Evolutionary conservation across 2,888 invertebrate species (phyloP).

Genomic region (Sicus ferrugineus): DNA sequence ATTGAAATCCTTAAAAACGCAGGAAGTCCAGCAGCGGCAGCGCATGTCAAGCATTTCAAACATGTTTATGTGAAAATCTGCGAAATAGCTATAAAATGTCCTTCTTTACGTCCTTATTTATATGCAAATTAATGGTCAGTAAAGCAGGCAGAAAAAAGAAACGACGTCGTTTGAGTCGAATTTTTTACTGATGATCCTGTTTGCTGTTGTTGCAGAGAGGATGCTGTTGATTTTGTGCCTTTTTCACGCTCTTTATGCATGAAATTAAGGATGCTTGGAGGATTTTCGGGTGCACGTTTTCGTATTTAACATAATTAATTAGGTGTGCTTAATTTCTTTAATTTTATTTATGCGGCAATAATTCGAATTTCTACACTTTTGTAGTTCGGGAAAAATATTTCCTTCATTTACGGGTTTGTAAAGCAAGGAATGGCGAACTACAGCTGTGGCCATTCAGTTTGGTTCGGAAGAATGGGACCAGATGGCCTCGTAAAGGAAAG

Average conservation of each 20-base stretch:
- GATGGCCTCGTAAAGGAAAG: no score
- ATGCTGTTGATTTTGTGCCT: neutral
- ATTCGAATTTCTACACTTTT: slow-evolving; percentile 29
- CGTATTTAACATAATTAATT: slow-evolving; percentile 52
- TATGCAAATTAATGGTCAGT: slow-evolving; percentile 57
- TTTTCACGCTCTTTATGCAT: neutral
- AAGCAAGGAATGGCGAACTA: neutral
- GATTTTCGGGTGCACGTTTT: slow-evolving; percentile 29
- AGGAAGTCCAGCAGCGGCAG: no score
- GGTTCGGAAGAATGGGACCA: no score
- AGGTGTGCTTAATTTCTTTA: slow-evolving; percentile 55
- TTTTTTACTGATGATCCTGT: neutral
- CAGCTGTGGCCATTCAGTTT: neutral
- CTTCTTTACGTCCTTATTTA: slow-evolving; percentile 43
- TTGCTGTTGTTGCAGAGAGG: neutral
- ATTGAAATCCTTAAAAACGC: neutral
- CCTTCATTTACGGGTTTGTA: neutral
- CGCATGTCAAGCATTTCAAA: neutral
- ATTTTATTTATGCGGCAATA: slow-evolving; percentile 55
- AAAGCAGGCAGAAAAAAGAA: slow-evolving; percentile 49
- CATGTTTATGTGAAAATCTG: slow-evolving; percentile 41
- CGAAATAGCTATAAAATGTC: slow-evolving; percentile 29
- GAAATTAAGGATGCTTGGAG: neutral
- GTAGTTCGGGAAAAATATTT: neutral
- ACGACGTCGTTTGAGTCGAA: neutral